Conservation (phyloP, 2,888 invertebrate species). For the Coleophora deauratella region DNA sequence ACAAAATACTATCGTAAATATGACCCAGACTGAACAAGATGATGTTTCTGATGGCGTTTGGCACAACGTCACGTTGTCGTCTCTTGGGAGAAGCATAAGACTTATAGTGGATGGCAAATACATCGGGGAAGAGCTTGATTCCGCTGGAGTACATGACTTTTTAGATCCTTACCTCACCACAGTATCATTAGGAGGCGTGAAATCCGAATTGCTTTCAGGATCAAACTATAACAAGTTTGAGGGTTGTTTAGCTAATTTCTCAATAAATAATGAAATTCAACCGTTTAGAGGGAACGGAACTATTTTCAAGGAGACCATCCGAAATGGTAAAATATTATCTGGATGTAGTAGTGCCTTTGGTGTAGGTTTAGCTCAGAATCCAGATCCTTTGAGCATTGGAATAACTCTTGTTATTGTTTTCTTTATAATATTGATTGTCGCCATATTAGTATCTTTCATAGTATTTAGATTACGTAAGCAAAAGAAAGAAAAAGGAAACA, state of each 20-base stretch:
- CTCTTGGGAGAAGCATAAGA: constrained; percentile 80
- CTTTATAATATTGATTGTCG: constrained; percentile 91
- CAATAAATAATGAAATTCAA: constrained; percentile 90
- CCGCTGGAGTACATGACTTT: constrained; percentile 91
- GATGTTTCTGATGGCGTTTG: constrained; percentile 87
- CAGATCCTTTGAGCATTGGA: constrained; percentile 93
- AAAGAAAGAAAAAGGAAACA: constrained; percentile 87
- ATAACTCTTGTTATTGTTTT: constrained; percentile 95
- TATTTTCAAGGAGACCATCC: constrained; percentile 80
- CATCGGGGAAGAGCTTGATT: constrained; percentile 89
- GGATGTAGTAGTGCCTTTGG: constrained; percentile 86
- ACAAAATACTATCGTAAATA: constrained; percentile 85
- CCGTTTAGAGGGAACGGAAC: constrained; percentile 92
- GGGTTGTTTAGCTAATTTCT: constrained; percentile 93
- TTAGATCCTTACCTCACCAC: constrained; percentile 91
- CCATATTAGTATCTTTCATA: constrained; percentile 92
- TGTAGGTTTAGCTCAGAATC: constrained; percentile 83
- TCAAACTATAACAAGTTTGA: constrained; percentile 79
- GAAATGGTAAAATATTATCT: constrained; percentile 80
- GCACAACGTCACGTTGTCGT: constrained; percentile 89
- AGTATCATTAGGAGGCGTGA: constrained; percentile 85
- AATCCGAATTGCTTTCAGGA: constrained; percentile 75
- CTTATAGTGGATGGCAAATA: constrained; percentile 80
- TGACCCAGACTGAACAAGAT: constrained; percentile 79
- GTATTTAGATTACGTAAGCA: constrained; percentile 91